Base-by-base conservation (phyloP, 2,888 invertebrate species). In the Tanaodytes sp. region DNA sequence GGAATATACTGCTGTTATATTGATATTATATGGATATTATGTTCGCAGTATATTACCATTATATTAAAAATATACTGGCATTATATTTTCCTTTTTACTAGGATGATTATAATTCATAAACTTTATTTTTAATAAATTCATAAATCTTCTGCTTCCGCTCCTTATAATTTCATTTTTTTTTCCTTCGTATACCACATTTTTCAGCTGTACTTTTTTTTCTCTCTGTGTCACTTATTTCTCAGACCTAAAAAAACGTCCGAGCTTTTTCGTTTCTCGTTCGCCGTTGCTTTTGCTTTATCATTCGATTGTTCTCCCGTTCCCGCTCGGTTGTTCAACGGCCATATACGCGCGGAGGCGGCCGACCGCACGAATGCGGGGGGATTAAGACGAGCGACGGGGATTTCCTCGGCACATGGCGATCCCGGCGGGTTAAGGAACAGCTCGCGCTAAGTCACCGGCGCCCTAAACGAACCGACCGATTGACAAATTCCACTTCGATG, bases 401-500 rank as follows among this genome's bases (percentile, higher is more conserved):
- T 76, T 23, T 23, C 8, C 23, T 75, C 73, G 55, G 61, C 61
- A 64, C 71, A 51, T 64, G 51, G 70, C 64, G 73, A 74, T 75
- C 74, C 73, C 73, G 72, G 66, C 33, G 46, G 36, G 51, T 58
- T 40, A 58, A 72, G 63, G 69, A 65, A 71, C 51, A 36, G 43
- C 45, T 55, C 54, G 66, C 36, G 55, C 36, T 71, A 63, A 68
- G 66, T 64, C 43, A 59, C 62, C 55, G 46, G 49, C 42, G 40
- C 40, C 59, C 55, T 51, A 61, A 73, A 73, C 64, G 62, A 59
- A 68, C 55, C 62, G 72, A 71, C 68, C 68, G 73, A 79, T 79
- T 79, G 79, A 79, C 78, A 80, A 80, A 77, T 79, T 77, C 75
- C 73, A 52, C 69, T 61, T 77, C 74, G 75, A 77, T 79, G 73